Base-by-base conservation (phyloP, 2,888 invertebrate genomes). In the Zaprionus bogoriensis region DNA sequence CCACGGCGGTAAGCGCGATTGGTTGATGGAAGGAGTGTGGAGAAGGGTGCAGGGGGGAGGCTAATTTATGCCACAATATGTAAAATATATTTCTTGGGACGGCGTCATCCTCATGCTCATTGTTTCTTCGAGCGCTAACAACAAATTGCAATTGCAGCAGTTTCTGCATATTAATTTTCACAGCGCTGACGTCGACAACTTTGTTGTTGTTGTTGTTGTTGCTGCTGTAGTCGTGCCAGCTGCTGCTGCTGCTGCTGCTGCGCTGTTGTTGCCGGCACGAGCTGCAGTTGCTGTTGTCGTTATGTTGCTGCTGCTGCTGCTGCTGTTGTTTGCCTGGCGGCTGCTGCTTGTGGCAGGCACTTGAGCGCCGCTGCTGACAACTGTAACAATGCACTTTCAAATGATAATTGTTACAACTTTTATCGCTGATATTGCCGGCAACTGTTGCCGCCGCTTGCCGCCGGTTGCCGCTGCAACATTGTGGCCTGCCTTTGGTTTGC, bases 321-420 rank as follows among this genome's bases (percentile, higher is more conserved):
- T 64, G 59, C 9, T 53, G 55, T 44, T 60, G 55, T 45, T 36
- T 52, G 27, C 10, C 27, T 27, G 27, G 27, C 27, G 27, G 30
- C 30, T 30, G 30, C 30, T 30, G 12, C 30, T 12, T 27, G 60
- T 51, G 30, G 62, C 67, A 57, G 57, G 72, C 68, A 77, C 78
- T 78, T 84, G 59, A 67, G 81, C 68, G 63, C 64, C 76, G 55
- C 71, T 63, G 63, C 67, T 73, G 77, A 74, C 81, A 80, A 83
- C 76, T 80, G 75, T 80, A 80, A 83, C 83, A 83, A 83, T 83
- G 81, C 86, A 83, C 76, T 83, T 83, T 86, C 77, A 83, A 86
- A 83, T 86, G 86, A 83, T 83, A 86, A 83, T 83, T 83, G 83
- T 78, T 80, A 78, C 80, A 83, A 86, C 80, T 83, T 83, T 80